Evolutionary conservation across 2,888 invertebrate species (phyloP).

Genomic region (Cylloceria caligata): DNA sequence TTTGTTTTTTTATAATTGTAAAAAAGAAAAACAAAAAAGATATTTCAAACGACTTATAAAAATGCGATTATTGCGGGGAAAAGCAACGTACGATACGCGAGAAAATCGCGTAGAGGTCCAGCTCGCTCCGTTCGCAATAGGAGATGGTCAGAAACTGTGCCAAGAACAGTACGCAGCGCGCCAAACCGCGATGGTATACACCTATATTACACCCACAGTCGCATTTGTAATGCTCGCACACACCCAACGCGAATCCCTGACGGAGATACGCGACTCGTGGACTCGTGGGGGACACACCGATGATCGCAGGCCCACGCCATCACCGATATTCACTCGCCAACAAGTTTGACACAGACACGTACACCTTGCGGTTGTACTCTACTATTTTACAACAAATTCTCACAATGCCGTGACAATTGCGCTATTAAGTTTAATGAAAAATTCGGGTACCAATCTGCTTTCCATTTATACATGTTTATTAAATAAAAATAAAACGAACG

Average conservation of each 20-base stretch:
- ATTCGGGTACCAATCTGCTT: background rate
- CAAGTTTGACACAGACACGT: conserved; percentile 11
- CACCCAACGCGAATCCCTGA: conserved; percentile 16
- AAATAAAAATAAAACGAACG: too few relatives aligned
- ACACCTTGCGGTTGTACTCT: background rate
- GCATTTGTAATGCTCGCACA: conserved; percentile 43
- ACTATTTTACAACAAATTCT: background rate
- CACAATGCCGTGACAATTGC: background rate
- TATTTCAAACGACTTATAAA: background rate
- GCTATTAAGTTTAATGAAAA: background rate
- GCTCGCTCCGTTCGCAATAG: conserved; percentile 79
- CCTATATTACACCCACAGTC: conserved; percentile 70
- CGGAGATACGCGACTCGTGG: conserved; percentile 25
- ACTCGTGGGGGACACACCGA: background rate
- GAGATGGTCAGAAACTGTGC: conserved; percentile 84
- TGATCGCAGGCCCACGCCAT: conserved; percentile 34
- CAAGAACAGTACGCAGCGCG: conserved; percentile 79
- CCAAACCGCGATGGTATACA: conserved; percentile 72
- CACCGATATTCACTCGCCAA: conserved; percentile 4
- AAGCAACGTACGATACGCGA: conserved; percentile 36
- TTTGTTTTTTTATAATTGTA: background rate
- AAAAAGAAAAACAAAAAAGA: background rate
- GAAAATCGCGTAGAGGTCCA: conserved; percentile 68
- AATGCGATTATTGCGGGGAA: conserved; percentile 5
- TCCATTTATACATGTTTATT: background rate